Evolutionary conservation across 2,888 invertebrate species (phyloP), one percentile per base, ranked within the genome.

Genomic region (Ashinkailepas kermadecensis): DNA sequence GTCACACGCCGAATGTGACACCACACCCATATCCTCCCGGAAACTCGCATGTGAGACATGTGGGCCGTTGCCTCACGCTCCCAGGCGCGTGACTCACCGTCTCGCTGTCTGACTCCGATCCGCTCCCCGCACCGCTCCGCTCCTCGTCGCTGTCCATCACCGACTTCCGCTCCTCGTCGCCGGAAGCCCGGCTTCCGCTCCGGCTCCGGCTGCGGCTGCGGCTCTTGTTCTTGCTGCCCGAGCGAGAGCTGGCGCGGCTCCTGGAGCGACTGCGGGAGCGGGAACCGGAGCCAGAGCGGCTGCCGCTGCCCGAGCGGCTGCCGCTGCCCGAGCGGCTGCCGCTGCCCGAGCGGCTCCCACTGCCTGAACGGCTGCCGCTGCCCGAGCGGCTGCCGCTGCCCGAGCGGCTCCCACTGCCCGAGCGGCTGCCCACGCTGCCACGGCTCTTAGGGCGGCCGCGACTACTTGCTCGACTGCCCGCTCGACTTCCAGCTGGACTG

Each of bases 381-480:
- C 39, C 39, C 39, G 39, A 39, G 1, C 81, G 21, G 21, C 81
- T 78, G 39, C 82, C 80, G 54, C 82, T 70, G 8, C 64, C 18
- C 18, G 64, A 15, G 21, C 64, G 56, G 59, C 62, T 64, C 56
- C 80, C 12, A 54, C 80, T 59, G 10, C 62, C 11, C 23, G 21
- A 21, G 18, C 54, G 15, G 10, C 80, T 59, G 6, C 64, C n/a
- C 15, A 15, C n/a, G 11, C 80, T 62, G 58, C 80, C 25, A 13
- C 80, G 23, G 13, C 65, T 65, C 67, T 62, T 80, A 6, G 56
- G n/a, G 8, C 62, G 56, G 13, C 65, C n/a, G 21, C 80, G 7
- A 23, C 80, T 80, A 7, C 81, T 39, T 15, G 84, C 83, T 82
- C 84, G 65, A 81, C 82, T 83, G 23, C 81, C 81, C 18, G 81